A percentile compares a stretch with the other conserved stretches of the same genome.
phyloP scores from a whole-genome alignment of 2,113 vertebrate species.

The Oryzias javanicus region DNA sequence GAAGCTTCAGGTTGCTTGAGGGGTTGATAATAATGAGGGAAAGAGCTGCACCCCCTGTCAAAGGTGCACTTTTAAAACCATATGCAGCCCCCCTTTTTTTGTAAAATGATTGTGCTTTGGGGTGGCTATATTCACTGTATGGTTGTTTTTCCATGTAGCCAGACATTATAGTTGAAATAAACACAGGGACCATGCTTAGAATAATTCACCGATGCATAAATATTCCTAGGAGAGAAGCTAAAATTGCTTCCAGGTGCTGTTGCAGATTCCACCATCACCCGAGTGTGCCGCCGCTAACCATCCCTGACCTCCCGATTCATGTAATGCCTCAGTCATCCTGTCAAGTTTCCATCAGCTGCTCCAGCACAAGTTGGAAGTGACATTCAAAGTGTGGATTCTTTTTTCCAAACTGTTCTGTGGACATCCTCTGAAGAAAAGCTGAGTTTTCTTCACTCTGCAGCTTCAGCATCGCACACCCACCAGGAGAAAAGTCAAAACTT shows the following conservation, averaged over 20 bases:
- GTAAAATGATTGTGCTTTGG: neutral
- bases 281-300: slow-evolving; percentile 34
- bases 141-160: slow-evolving; percentile 34
- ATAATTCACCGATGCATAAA: slow-evolving; percentile 67
- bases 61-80: slow-evolving; percentile 17
- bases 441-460: slow-evolving; percentile 19
- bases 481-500: slow-evolving; percentile 12
- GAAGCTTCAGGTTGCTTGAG: slow-evolving; percentile 16
- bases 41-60: slow-evolving; percentile 20
- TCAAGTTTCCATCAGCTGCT: slow-evolving; percentile 39
- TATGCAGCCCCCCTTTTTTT: slow-evolving; percentile 7
- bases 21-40: slow-evolving; percentile 22
- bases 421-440: slow-evolving; percentile 19
- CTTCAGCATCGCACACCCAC: neutral
- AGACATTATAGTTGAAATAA: slow-evolving; percentile 60
- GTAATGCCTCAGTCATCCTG: slow-evolving; percentile 28
- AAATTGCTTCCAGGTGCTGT: slow-evolving; percentile 72
- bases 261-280: slow-evolving; percentile 37
- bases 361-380: slow-evolving; percentile 35
- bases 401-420: slow-evolving; percentile 24
- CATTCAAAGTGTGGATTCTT: slow-evolving; percentile 20
- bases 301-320: slow-evolving; percentile 23
- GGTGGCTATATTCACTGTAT: slow-evolving; percentile 8
- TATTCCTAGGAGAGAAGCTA: slow-evolving; percentile 49
- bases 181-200: slow-evolving; percentile 59